A percentile compares a stretch with the other conserved stretches of the same genome.
Evolutionary conservation across 2,888 invertebrate genomes (phyloP).

Genomic region (Danaus chrysippus): DNA sequence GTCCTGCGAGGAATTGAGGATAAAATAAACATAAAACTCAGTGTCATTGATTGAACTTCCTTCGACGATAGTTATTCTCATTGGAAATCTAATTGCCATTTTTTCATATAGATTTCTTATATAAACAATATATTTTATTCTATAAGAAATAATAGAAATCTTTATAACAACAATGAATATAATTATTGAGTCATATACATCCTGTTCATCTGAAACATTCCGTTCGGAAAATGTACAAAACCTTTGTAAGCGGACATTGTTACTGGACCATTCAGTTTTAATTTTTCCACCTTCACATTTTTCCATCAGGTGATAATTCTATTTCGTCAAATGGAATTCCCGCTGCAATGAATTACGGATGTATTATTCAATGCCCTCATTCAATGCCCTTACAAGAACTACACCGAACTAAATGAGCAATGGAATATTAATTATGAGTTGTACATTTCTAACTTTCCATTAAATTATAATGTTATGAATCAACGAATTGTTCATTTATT

Average conservation of each 20-base stretch:
- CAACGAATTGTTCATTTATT: too few species aligned
- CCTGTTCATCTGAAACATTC: slow-evolving; percentile 25
- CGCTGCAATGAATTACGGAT: slow-evolving; percentile 9
- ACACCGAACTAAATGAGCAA: neutral
- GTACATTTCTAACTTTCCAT: neutral
- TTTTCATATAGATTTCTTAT: neutral
- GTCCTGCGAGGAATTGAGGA: slow-evolving; percentile 27
- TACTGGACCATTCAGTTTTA: slow-evolving; percentile 19
- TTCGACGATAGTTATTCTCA: neutral
- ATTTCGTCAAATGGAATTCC: slow-evolving; percentile 27
- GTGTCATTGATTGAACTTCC: neutral
- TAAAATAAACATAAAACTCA: neutral
- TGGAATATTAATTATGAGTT: neutral
- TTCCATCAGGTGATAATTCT: slow-evolving; percentile 20
- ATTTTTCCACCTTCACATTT: slow-evolving; percentile 22
- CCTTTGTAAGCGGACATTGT: slow-evolving; percentile 23
- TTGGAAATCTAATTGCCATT: neutral
- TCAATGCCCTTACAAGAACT: neutral
- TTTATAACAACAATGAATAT: neutral
- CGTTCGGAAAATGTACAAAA: slow-evolving; percentile 28
- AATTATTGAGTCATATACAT: slow-evolving; percentile 20
- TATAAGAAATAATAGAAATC: neutral
- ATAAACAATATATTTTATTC: neutral
- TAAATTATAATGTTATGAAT: too few species aligned
- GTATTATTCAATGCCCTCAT: neutral